These are phyloP conservation scores for Percina caprodes DNA, from an alignment of 2,113 vertebrate genomes.

Conservation along the genomic window DNA sequence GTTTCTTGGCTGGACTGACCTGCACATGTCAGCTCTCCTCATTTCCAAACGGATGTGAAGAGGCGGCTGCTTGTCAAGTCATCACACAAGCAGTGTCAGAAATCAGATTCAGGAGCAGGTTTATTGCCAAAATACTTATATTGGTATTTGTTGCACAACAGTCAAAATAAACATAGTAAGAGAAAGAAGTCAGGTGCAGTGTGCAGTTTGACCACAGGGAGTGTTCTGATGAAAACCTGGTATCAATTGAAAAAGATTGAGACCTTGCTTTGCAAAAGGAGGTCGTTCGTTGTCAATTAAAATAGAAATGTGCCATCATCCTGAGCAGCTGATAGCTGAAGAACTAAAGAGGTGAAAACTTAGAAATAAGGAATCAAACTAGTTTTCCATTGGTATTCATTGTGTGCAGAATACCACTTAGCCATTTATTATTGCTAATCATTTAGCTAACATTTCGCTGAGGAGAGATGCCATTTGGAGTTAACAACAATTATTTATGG, in stretches of 20 bases:
- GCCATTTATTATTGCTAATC: background rate
- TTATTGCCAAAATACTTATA: background rate
- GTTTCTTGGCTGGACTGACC: background rate
- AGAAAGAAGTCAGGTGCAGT: background rate
- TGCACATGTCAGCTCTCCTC: constrained; percentile 45
- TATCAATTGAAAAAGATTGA: background rate
- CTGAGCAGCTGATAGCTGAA: background rate
- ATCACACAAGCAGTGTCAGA: constrained; percentile 8
- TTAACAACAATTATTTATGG: too few species aligned
- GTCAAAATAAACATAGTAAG: background rate
- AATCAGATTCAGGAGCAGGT: background rate
- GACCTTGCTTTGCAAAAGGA: background rate
- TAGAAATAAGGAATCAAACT: too few species aligned
- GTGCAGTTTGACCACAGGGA: background rate
- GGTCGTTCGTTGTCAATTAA: too few species aligned
- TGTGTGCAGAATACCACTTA: background rate
- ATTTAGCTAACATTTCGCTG: background rate
- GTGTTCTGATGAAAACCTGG: background rate
- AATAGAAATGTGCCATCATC: too few species aligned
- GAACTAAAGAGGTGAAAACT: background rate
- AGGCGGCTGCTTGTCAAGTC: constrained; percentile 34
- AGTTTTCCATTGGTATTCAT: background rate
- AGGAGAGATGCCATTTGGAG: background rate
- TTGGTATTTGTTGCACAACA: background rate
- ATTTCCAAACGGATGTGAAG: constrained; percentile 58